Conservation (phyloP, 2,888 invertebrate genomes). For the Drosophila maculinotata region DNA sequence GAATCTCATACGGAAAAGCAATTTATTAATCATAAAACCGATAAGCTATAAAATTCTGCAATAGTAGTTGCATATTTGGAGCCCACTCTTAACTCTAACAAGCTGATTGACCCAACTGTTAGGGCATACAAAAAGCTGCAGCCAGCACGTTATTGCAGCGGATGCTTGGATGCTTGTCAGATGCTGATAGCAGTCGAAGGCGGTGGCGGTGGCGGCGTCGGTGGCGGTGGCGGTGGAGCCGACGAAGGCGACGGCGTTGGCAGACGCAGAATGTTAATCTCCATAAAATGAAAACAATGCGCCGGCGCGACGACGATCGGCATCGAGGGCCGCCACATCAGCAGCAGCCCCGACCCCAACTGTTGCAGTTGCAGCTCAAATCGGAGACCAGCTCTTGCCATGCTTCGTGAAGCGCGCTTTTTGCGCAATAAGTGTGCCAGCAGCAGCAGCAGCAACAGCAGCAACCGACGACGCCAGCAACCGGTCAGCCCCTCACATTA, state of each 20-base stretch:
- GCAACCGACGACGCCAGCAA: slow-evolving; percentile 48
- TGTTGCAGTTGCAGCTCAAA: slow-evolving; percentile 44
- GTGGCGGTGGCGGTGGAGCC: too few species aligned
- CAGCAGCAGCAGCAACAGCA: slow-evolving; percentile 30
- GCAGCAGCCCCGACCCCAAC: slow-evolving; percentile 2
- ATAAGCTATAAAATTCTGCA: background rate
- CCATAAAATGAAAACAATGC: slow-evolving; percentile 81
- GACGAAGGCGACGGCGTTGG: slow-evolving; percentile 30
- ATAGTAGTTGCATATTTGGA: background rate
- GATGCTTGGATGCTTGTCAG: slow-evolving; percentile 72
- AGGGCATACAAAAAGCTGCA: slow-evolving; percentile 33
- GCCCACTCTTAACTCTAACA: background rate
- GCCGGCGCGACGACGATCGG: slow-evolving; percentile 70
- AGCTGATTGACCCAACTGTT: background rate
- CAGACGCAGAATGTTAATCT: slow-evolving; percentile 77
- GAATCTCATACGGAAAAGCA: background rate
- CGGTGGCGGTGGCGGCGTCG: slow-evolving; percentile 27
- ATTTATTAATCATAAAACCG: background rate
- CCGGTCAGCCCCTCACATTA: slow-evolving; percentile 73
- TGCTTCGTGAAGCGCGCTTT: slow-evolving; percentile 77
- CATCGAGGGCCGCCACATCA: slow-evolving; percentile 46
- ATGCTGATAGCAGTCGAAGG: slow-evolving; percentile 67
- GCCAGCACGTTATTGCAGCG: slow-evolving; percentile 66
- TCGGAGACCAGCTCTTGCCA: slow-evolving; percentile 60
- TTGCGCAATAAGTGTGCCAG: slow-evolving; percentile 81